These are phyloP conservation scores for Amphipoea lucens DNA, from an alignment of 2,888 invertebrate genomes.

Conservation along the genomic window DNA sequence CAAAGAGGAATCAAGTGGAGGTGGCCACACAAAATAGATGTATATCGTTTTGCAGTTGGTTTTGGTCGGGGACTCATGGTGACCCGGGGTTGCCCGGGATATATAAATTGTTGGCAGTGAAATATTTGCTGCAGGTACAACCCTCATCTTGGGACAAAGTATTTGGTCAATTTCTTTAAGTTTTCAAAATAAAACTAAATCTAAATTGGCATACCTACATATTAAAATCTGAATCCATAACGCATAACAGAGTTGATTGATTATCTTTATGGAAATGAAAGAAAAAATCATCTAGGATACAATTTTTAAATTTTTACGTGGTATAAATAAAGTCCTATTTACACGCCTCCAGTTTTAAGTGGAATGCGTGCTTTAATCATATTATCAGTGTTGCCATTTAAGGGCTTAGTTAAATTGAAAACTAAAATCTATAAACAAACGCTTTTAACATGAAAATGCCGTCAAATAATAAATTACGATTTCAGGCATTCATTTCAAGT, in stretches of 20 bases:
- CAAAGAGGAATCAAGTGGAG: constrained; percentile 63
- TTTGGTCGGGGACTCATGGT: constrained; percentile 35
- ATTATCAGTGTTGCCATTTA: constrained; percentile 10
- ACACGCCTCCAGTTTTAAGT: not conserved
- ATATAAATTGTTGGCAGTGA: constrained; percentile 39
- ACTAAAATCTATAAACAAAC: constrained; percentile 26
- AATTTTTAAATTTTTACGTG: not conserved
- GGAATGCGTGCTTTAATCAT: constrained; percentile 15
- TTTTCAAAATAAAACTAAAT: not conserved
- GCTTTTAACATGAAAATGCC: not conserved
- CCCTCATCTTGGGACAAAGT: constrained; percentile 6
- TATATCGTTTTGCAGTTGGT: constrained; percentile 59
- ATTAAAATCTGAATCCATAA: not conserved
- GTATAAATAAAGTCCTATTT: constrained; percentile 3
- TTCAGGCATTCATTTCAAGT: constrained; percentile 29
- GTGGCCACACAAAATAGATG: constrained; percentile 63
- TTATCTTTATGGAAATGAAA: not conserved
- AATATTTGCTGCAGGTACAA: constrained; percentile 32
- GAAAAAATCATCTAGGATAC: not conserved
- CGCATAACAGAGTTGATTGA: not conserved
- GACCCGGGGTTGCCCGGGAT: constrained; percentile 17
- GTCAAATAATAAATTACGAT: constrained; percentile 24
- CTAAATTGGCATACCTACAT: not conserved
- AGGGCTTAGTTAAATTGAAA: constrained; percentile 34
- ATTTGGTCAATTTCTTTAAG: not conserved